Conservation (phyloP, 2,797 vertebrate genomes). For the Meriones psammophilus region DNA sequence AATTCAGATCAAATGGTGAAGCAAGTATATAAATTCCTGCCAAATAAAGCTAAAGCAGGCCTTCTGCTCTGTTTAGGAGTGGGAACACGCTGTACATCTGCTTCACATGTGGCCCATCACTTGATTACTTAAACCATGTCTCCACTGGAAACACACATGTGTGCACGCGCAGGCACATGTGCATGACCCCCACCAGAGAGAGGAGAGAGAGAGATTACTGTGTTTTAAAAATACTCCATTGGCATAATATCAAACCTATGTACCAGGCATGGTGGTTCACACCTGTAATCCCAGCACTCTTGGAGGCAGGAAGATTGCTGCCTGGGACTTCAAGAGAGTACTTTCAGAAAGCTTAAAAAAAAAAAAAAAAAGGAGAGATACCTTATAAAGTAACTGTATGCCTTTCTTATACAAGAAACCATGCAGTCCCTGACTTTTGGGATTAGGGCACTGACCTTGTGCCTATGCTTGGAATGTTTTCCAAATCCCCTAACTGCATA, state of each 20-base stretch:
- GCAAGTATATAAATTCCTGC: constrained; percentile 82
- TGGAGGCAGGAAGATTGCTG: not conserved
- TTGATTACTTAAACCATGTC: constrained; percentile 73
- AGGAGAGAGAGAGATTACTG: not conserved
- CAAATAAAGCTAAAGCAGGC: constrained; percentile 79
- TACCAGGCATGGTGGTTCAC: not conserved
- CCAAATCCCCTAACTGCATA: constrained; percentile 69
- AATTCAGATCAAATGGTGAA: constrained; percentile 75
- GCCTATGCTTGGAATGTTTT: constrained; percentile 65
- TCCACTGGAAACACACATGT: constrained; percentile 42
- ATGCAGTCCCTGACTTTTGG: constrained; percentile 46
- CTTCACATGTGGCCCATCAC: constrained; percentile 78
- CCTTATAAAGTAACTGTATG: constrained; percentile 23
- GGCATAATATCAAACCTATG: constrained; percentile 56
- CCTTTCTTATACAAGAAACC: constrained; percentile 35
- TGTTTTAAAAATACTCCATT: not conserved
- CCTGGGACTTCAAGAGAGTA: not conserved
- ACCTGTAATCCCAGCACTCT: too few relatives aligned
- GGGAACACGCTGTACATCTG: constrained; percentile 70
- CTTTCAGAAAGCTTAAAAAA: not conserved
- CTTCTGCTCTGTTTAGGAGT: constrained; percentile 75
- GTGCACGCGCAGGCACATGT: not conserved
- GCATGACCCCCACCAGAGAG: not conserved
- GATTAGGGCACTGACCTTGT: not conserved
- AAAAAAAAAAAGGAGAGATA: not conserved